These are phyloP conservation scores for Apotomis betuletana DNA, from an alignment of 2,888 invertebrate genomes.

Conservation along the genomic window DNA sequence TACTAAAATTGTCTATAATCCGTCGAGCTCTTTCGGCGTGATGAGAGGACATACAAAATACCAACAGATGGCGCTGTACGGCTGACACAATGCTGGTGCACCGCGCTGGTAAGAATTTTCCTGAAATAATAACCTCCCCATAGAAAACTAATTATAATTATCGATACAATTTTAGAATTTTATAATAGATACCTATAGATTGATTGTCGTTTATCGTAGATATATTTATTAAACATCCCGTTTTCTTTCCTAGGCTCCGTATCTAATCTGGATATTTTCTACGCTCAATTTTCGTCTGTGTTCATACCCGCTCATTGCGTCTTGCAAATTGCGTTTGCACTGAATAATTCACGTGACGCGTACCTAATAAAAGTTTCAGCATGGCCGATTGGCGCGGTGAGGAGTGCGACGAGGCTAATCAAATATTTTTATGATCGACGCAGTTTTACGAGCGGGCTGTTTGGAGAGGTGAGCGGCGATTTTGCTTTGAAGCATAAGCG, in stretches of 20 bases:
- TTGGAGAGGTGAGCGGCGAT: conserved; percentile 55
- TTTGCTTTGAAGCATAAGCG: conserved; percentile 46
- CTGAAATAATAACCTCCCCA: no score
- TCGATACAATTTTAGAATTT: no score
- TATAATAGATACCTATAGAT: no score
- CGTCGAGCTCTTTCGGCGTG: no score
- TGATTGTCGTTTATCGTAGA: no score
- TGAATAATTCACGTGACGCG: conserved; percentile 52
- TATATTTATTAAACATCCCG: no score
- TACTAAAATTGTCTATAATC: no score
- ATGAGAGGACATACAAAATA: no score
- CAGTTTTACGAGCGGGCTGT: conserved; percentile 74
- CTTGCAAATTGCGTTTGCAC: conserved; percentile 51
- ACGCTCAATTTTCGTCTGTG: conserved; percentile 2
- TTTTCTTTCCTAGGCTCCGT: background rate
- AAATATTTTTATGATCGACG: conserved; percentile 83
- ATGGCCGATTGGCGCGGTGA: conserved; percentile 69
- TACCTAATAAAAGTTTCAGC: conserved; percentile 76
- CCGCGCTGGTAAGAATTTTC: no score
- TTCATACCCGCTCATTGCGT: conserved; percentile 33
- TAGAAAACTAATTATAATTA: no score
- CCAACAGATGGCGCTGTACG: no score
- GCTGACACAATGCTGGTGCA: no score
- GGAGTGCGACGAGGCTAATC: conserved; percentile 73
- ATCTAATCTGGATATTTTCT: conserved; percentile 12